Percentiles rank a stretch among this genome's conserved stretches.
phyloP scores from a whole-genome alignment of 2,888 invertebrate genomes.

The Ectemnius lituratus region DNA sequence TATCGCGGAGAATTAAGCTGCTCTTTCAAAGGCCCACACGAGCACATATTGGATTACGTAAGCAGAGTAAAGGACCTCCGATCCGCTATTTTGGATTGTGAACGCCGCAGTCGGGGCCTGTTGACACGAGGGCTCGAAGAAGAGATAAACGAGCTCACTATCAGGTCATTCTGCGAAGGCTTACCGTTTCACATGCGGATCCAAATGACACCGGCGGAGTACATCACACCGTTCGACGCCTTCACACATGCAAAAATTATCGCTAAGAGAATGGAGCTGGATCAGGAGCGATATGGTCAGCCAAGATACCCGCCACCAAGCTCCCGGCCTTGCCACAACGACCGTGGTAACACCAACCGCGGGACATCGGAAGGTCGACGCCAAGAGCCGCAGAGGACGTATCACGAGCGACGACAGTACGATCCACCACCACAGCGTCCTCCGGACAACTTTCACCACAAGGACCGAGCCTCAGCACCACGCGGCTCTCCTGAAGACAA shows the following conservation, averaged over 20 bases:
- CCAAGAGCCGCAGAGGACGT: too few species aligned
- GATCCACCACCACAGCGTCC: too few species aligned
- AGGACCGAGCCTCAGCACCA: too few species aligned
- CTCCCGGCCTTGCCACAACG: background rate
- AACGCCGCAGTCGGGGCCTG: too few species aligned
- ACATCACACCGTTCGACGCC: background rate
- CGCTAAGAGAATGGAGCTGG: background rate
- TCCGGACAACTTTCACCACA: too few species aligned
- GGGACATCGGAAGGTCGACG: background rate
- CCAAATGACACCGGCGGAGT: background rate
- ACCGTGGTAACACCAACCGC: background rate
- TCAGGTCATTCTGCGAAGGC: background rate
- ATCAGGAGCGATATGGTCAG: background rate
- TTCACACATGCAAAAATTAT: background rate
- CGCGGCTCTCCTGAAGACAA: too few species aligned
- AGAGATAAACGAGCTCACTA: background rate
- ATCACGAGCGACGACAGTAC: too few species aligned
- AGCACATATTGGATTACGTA: too few species aligned
- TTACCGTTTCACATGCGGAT: background rate
- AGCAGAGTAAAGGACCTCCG: background rate
- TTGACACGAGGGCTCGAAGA: too few species aligned
- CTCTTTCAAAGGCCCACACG: background rate
- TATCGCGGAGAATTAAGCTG: background rate
- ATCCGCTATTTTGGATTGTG: background rate
- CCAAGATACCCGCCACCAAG: background rate